phyloP scores from a whole-genome alignment of 2,113 vertebrate species.

The Lipophrys pholis region DNA sequence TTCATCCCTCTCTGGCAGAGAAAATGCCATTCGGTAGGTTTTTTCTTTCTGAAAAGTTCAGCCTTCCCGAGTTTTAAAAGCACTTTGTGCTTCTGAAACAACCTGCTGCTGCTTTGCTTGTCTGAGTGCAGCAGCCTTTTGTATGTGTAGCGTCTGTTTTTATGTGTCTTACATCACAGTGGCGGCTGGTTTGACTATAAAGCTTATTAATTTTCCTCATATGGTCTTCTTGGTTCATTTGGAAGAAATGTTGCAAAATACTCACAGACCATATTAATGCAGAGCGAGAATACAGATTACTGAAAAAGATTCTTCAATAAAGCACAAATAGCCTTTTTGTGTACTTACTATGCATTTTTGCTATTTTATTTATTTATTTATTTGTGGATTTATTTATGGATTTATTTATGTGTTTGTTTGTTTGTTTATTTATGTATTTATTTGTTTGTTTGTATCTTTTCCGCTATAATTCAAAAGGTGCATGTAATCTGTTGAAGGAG shows the following conservation, averaged over 20 bases:
- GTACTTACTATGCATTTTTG: not conserved
- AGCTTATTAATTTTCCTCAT: not conserved
- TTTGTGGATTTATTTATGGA: not conserved
- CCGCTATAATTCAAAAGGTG: not conserved
- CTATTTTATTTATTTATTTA: not conserved
- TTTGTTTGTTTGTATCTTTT: not conserved
- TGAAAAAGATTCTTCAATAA: too few species aligned
- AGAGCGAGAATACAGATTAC: too few species aligned
- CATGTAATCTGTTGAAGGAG: not conserved
- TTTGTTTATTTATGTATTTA: not conserved
- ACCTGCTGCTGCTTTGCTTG: slow-evolving; percentile 1
- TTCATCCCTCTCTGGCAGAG: slow-evolving; percentile 28
- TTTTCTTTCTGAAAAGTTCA: slow-evolving; percentile 41
- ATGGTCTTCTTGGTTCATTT: too few species aligned
- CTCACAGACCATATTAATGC: too few species aligned
- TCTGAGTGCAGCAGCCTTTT: not conserved
- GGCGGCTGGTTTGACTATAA: not conserved
- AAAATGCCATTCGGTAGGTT: not conserved
- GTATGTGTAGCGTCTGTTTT: not conserved
- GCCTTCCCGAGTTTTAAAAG: slow-evolving; percentile 21
- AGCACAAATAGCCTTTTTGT: too few species aligned
- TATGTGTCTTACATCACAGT: not conserved
- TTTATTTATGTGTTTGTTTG: not conserved
- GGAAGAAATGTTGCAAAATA: not conserved
- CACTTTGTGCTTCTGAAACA: slow-evolving; percentile 24